Evolutionary conservation across 2,113 vertebrate genomes (phyloP), one percentile per base, ranked within the genome.

Genomic region (Eudyptes chrysolophus): DNA sequence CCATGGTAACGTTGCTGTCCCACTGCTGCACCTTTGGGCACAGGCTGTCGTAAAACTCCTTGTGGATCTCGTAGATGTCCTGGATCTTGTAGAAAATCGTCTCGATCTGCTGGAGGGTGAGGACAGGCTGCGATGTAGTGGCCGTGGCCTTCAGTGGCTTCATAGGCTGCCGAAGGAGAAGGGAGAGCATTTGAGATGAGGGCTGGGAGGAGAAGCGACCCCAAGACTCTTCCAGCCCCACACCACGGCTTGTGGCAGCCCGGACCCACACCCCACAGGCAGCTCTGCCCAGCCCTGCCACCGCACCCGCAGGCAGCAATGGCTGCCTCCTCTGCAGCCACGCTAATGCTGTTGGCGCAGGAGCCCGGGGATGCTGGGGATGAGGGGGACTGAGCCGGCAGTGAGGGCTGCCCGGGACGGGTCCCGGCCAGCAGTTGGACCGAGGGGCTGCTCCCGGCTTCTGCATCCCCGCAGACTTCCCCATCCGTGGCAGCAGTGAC

Each of bases 81-180:
- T 99, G 99, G 96, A 99, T 99, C 98, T 99, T 99, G 98, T 99
- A 99, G 98, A 99, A 99, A 97, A 99, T 99, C 6, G 99, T 99
- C 87, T 99, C 99, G 0, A 99, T 99, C 98, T 99, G 99, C 97
- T 99, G 99, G 94, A 99, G 98, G 89, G 99, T 99, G 70, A 99
- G 98, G 82, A 99, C 99, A 0, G 99, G 99, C 98, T 99, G 99
- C 6, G 99, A 99, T 19, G 99, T 99, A 40, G 99, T 99, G 90
- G 99, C 99, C 0, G 99, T 99, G 76, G 99, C 99, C 98, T 99
- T 99, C 77, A 99, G 98, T 1, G 99, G 99, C 85, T 99, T 99
- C 99, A 99, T 99, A 69, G 99, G 99, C 99, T 99, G 98, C 13
- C 79, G 2, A 86, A 54, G 48, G 71, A 83, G 61, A 84, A 88